These are phyloP conservation scores for Dysdera silvatica DNA, from an alignment of 1,140 invertebrate species.

Conservation along the genomic window DNA sequence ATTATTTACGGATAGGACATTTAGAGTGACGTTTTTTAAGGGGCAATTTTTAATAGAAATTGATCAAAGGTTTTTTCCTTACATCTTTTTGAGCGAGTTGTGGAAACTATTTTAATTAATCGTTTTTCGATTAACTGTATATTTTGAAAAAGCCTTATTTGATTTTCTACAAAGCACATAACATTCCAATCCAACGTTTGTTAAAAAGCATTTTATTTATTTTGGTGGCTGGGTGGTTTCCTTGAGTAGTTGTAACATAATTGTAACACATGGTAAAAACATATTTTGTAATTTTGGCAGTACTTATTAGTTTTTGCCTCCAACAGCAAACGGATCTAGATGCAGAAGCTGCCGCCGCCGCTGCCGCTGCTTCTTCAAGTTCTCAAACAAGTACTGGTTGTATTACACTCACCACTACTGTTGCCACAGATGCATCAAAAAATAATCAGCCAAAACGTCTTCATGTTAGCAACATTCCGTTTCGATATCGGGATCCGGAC, in stretches of 20 bases:
- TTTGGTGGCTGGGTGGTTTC: too few relatives aligned
- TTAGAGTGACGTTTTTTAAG: too few relatives aligned
- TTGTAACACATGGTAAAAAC: background rate
- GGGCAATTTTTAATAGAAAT: too few relatives aligned
- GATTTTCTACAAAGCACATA: background rate
- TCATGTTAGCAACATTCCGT: slow-evolving; percentile 98
- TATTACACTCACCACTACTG: slow-evolving; percentile 24
- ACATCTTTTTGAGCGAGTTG: too few relatives aligned
- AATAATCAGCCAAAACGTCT: slow-evolving; percentile 56
- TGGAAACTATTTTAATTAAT: too few relatives aligned
- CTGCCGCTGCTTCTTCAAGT: too few relatives aligned
- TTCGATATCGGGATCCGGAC: slow-evolving; percentile 95
- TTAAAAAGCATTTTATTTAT: background rate
- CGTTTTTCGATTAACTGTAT: background rate
- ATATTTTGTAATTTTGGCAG: background rate
- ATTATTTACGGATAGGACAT: too few relatives aligned
- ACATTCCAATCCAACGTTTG: background rate
- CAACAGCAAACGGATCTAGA: slow-evolving; percentile 50
- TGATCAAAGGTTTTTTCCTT: too few relatives aligned
- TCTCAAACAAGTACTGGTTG: slow-evolving; percentile 12
- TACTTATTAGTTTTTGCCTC: slow-evolving; percentile 15
- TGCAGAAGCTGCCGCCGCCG: slow-evolving; percentile 36
- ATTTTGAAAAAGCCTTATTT: background rate
- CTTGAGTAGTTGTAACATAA: background rate
- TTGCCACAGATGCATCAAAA: slow-evolving; percentile 31